Evolutionary conservation across 2,113 vertebrate genomes (phyloP).

Genomic region (Elanoides forficatus): DNA sequence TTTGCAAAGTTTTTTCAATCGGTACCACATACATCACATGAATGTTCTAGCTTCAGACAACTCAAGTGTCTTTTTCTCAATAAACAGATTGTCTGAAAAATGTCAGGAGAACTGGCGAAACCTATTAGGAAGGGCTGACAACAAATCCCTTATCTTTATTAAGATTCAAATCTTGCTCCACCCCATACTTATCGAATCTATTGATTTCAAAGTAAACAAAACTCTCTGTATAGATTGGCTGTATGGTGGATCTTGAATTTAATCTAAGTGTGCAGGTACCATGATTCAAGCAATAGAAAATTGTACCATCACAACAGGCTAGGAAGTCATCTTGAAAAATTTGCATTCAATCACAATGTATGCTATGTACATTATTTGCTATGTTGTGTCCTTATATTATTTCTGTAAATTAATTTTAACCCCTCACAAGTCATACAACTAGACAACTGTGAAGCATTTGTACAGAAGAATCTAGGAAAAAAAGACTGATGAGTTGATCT

Average conservation of each 20-base stretch:
- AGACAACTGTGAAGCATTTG: neutral
- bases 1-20: neutral
- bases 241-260: neutral
- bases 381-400: neutral
- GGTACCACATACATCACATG: neutral
- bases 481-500: neutral
- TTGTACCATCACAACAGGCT: neutral
- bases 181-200: neutral
- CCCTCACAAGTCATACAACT: neutral
- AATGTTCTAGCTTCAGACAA: neutral
- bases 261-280: neutral
- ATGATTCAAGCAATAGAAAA: neutral
- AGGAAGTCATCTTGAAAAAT: neutral
- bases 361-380: neutral
- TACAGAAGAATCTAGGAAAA: neutral
- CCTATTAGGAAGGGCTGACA: neutral
- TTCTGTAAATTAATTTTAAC: constrained; percentile 26
- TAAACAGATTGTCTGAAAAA: neutral
- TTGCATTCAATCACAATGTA: neutral
- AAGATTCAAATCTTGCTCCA: constrained; percentile 18
- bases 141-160: constrained; percentile 9
- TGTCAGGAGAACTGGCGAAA: neutral
- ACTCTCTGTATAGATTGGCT: neutral
- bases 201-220: constrained; percentile 30
- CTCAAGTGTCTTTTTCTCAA: neutral